Evolutionary conservation across 2,797 vertebrate species (phyloP), one percentile per base, ranked within the genome.

Genomic region (Caiman crocodilus): DNA sequence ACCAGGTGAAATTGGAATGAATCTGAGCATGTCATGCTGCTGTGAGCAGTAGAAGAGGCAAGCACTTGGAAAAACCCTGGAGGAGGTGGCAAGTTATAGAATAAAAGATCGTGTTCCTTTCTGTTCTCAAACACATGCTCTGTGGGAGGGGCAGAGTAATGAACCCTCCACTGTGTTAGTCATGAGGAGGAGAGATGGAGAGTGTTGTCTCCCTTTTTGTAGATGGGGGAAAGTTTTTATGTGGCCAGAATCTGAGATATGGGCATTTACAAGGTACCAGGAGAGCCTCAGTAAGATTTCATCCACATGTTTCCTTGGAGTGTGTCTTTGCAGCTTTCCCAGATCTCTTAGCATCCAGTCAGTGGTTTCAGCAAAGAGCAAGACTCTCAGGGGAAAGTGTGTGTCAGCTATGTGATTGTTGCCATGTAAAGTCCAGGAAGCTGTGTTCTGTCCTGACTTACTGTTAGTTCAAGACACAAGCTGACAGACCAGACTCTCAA

Each of bases 111-210:
- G 3, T 35, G 30, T 35, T 12, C 35, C 30, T 32, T 20, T 18
- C 30, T 11, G 10, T 9, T 65, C n/a, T 10, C 20, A 3, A 35
- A 18, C 21, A 23, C 32, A 35, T 30, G 6, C 21, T 32, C 20
- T 35, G 20, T 23, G 35, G 67, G 67, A 25, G 32, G 67, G 20
- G 67, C 23, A 10, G 30, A 23, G 65, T 32, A 67, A n/a, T 10
- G 65, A 30, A 67, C 16, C 56, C 21, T 1, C 17, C 60, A 32
- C 14, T 50, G 26, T 12, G 3, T 13, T 30, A 7, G 67, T n/a
- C 15, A 4, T 1, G 26, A 14, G 21, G 55, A 2, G 30, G 15
- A 2, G 4, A 35, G 20, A 35, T 6, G 35, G 32, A 23, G 18
- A 30, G 23, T 35, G 30, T 32, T 69, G 35, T 69, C 67, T 69